Base-by-base conservation (phyloP, 2,113 vertebrate species). In the Megaptera novaeangliae region DNA sequence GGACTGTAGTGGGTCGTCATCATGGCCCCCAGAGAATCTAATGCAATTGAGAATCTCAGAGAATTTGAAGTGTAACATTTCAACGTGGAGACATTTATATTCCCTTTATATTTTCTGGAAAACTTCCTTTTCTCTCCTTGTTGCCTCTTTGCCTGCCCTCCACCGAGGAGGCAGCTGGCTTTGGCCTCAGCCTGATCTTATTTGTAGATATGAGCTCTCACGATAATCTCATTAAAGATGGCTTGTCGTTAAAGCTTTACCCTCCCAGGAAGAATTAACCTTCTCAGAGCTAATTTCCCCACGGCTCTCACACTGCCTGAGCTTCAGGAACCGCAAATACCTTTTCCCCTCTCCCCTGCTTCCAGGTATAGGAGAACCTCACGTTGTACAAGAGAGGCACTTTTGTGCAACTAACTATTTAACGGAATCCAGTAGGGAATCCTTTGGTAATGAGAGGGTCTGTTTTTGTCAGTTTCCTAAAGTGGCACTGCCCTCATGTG, bases 211-310 rank as follows among this genome's bases (percentile, higher is more conserved):
- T 41, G 61, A 57, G 61, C 66, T 96, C n/a, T 92, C 86, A 41
- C 41, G 36, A 86, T 95, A 95, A 96, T 97, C 95, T 64, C 91
- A 95, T 97, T 94, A 97, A 97, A 97, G 94, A 75, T 74, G 29
- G 66, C 75, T 93, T 95, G 85, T 94, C 95, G 88, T 95, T 97
- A 93, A 97, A 97, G 93, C 41, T 78, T 96, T 96, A 81, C 78
- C 77, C 81, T 96, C 72, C 31, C 0, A 25, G 92, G 95, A 96
- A 96, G 80, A 97, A 95, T 92, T 96, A 96, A 97, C 94, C 96
- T 97, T 95, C 89, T 97, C 66, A n/a, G 59, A 88, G 91, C 36
- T 86, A 71, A 88, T 96, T 94, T 81, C 46, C 46, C 25, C 39
- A 61, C 27, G 29, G 69, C 57, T 59, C 36, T 97, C 46, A 84